A percentile compares a stretch with the other conserved stretches of the same genome.
phyloP scores from a whole-genome alignment of 2,888 invertebrate species.

The Xylota segnis region DNA sequence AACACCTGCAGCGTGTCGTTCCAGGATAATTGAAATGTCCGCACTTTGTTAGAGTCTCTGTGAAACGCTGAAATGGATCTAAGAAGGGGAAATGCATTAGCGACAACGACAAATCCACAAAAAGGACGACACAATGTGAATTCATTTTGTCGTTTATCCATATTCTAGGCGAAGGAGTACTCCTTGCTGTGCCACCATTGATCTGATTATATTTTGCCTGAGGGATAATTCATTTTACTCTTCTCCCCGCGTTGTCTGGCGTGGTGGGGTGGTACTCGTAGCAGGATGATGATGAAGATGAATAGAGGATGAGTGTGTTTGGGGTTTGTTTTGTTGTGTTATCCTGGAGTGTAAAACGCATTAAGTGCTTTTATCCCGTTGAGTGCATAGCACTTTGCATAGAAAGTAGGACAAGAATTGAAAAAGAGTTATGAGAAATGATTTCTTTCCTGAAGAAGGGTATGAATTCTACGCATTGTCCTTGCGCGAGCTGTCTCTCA shows the following conservation, averaged over 20 bases:
- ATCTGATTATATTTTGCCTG: slow-evolving; percentile 59
- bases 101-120: slow-evolving; percentile 25
- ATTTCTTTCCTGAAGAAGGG: background rate
- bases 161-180: background rate
- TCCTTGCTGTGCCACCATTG: slow-evolving; percentile 49
- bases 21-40: slow-evolving; percentile 28
- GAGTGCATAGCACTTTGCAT: slow-evolving; percentile 64
- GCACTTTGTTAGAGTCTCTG: background rate
- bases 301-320: slow-evolving; percentile 10
- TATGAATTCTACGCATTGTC: slow-evolving; percentile 48
- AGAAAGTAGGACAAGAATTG: slow-evolving; percentile 55
- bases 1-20: slow-evolving; percentile 6
- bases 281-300: background rate
- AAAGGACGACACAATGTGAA: slow-evolving; percentile 45
- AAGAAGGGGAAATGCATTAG: slow-evolving; percentile 43
- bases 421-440: slow-evolving; percentile 3
- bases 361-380: slow-evolving; percentile 65
- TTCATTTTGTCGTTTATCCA: slow-evolving; percentile 59
- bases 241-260: background rate
- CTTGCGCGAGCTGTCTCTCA: slow-evolving; percentile 31
- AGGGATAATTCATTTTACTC: slow-evolving; percentile 47
- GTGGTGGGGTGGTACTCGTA: no score
- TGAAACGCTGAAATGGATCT: background rate
- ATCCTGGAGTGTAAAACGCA: slow-evolving; percentile 49
- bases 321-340: slow-evolving; percentile 37